Evolutionary conservation across 2,113 vertebrate genomes (phyloP).

Genomic region (Cariama cristata): DNA sequence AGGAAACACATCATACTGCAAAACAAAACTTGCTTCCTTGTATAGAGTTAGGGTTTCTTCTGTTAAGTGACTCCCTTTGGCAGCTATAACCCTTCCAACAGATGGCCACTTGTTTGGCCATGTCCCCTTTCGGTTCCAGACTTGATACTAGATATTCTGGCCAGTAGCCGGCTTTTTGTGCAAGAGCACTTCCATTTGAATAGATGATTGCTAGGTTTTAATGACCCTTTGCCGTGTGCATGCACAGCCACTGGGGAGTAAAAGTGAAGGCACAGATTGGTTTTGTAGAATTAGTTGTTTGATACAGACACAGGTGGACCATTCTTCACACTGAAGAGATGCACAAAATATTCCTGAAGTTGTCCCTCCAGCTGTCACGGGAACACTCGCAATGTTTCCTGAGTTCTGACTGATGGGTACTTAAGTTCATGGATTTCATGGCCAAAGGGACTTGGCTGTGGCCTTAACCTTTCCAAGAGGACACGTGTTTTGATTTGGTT

Average conservation of each 20-base stretch:
- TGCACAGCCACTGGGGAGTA: neutral
- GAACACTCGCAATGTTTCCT: neutral
- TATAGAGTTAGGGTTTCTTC: neutral
- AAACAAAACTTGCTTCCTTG: neutral
- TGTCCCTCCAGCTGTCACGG: neutral
- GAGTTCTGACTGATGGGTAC: neutral
- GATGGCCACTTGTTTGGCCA: neutral
- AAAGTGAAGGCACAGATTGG: neutral
- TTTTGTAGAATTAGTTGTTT: neutral
- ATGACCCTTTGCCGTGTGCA: neutral
- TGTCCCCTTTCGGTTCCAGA: neutral
- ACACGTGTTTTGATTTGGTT: accelerated
- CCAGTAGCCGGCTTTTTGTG: neutral
- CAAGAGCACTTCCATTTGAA: neutral
- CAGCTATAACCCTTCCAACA: neutral
- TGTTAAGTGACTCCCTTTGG: neutral
- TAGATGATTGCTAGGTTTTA: neutral
- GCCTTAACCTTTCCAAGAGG: neutral
- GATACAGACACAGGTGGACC: neutral
- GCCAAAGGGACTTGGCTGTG: neutral
- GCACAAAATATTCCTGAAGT: neutral
- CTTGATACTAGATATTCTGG: neutral
- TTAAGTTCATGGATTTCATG: neutral
- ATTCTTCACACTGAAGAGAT: neutral
- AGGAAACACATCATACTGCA: neutral